Conservation (phyloP, 2,113 vertebrate species). For the Ammospiza nelsoni region DNA sequence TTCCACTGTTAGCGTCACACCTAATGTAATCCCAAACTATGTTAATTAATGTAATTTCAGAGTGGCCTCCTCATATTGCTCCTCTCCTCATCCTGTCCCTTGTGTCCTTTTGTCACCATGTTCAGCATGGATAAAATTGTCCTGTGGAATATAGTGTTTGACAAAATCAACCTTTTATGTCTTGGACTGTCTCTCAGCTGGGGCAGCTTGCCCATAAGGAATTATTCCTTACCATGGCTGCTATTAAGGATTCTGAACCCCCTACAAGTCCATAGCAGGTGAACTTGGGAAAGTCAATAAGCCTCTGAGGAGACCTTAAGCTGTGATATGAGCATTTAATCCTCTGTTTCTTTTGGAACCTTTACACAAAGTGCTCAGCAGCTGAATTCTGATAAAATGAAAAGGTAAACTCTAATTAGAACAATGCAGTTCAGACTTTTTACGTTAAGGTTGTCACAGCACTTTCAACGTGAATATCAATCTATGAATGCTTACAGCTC, state of each 20-base stretch:
- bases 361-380: slow-evolving; percentile 35
- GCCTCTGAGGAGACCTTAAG: slow-evolving; percentile 35
- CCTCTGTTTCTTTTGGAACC: slow-evolving; percentile 54
- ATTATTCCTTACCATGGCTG: not conserved
- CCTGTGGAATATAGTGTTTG: not conserved
- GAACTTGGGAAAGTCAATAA: slow-evolving; percentile 59
- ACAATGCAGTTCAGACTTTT: not conserved
- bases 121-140: slow-evolving; percentile 20
- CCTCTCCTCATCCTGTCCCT: not conserved
- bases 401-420: slow-evolving; percentile 69
- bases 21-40: not conserved
- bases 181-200: not conserved
- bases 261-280: not conserved
- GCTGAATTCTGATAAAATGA: slow-evolving; percentile 58
- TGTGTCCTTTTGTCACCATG: slow-evolving; percentile 5
- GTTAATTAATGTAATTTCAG: slow-evolving; percentile 46
- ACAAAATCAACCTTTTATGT: slow-evolving; percentile 4
- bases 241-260: not conserved
- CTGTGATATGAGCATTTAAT: slow-evolving; percentile 21
- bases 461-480: slow-evolving; percentile 23
- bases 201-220: not conserved
- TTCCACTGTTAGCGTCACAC: slow-evolving; percentile 3
- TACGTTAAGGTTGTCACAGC: slow-evolving; percentile 32
- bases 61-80: not conserved
- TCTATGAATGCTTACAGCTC: slow-evolving; percentile 12